phyloP scores from a whole-genome alignment of 1,140 invertebrate species.

The Metaphire vulgaris region DNA sequence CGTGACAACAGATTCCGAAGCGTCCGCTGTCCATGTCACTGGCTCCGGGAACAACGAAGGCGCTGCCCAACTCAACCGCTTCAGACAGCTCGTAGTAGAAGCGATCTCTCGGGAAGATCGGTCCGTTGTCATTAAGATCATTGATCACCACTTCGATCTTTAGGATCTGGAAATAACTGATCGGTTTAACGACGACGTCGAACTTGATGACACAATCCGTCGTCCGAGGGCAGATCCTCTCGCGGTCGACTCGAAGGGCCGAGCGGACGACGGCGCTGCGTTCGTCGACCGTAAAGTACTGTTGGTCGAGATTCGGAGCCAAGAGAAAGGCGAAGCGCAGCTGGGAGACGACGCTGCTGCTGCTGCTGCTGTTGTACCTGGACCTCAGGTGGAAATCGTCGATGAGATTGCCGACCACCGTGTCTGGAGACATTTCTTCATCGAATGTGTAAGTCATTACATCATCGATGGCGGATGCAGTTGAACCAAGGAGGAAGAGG shows the following conservation, averaged over 20 bases:
- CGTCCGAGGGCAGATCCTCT: conserved; percentile 23
- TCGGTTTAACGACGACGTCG: conserved; percentile 19
- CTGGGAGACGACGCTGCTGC: not conserved
- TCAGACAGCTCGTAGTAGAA: conserved; percentile 46
- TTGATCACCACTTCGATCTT: conserved; percentile 40
- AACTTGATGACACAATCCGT: conserved; percentile 18
- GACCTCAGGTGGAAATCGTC: conserved; percentile 3
- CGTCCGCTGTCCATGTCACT: conserved; percentile 23
- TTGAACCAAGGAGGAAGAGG: not conserved
- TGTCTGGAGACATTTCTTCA: conserved; percentile 9
- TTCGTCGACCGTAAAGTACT: conserved; percentile 26
- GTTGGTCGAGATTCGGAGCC: conserved; percentile 6
- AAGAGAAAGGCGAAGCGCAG: conserved; percentile 23
- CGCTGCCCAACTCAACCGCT: conserved; percentile 54
- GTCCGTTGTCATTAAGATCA: conserved; percentile 90
- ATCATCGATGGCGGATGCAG: not conserved
- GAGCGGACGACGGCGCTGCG: conserved; percentile 21
- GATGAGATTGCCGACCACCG: conserved; percentile 5
- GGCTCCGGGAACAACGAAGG: conserved; percentile 54
- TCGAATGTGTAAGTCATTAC: conserved; percentile 13
- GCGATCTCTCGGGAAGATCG: conserved; percentile 60
- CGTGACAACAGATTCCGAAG: conserved; percentile 10
- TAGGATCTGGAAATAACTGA: conserved; percentile 36
- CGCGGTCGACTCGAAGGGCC: conserved; percentile 20
- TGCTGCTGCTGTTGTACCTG: not conserved